Conservation (phyloP, 1,140 invertebrate species). For the Drosophila tropicalis region DNA sequence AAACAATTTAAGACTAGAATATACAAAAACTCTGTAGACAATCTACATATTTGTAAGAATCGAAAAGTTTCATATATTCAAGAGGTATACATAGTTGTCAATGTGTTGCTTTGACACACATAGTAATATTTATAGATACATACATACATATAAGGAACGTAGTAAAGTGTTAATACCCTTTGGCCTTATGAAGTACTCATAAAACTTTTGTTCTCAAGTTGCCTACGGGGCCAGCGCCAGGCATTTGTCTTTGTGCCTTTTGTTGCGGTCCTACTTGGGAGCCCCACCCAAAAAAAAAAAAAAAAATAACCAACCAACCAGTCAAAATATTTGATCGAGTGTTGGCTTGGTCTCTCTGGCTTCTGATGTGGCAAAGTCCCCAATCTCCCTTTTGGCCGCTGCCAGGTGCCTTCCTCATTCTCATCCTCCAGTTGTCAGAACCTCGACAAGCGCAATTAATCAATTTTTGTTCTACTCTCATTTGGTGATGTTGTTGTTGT, state of each 20-base stretch:
- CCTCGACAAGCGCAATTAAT: slow-evolving; percentile 57
- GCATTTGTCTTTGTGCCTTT: slow-evolving; percentile 35
- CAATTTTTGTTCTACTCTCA: slow-evolving; percentile 51
- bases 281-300: slow-evolving; percentile 23
- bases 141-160: not conserved
- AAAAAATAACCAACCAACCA: too few relatives aligned
- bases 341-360: slow-evolving; percentile 26
- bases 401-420: slow-evolving; percentile 6
- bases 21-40: too few relatives aligned
- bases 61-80: too few relatives aligned
- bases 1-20: too few relatives aligned
- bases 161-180: slow-evolving; percentile 6
- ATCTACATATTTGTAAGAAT: too few relatives aligned
- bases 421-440: slow-evolving; percentile 23
- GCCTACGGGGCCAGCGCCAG: slow-evolving; percentile 36
- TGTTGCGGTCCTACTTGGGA: slow-evolving; percentile 6
- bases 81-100: too few relatives aligned
- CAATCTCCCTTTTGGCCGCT: not conserved
- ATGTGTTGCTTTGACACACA: not conserved
- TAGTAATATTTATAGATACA: too few relatives aligned
- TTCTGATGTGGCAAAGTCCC: slow-evolving; percentile 12
- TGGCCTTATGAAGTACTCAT: not conserved
- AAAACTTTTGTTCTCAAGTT: slow-evolving; percentile 1
- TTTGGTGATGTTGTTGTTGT: slow-evolving; percentile 26
- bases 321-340: slow-evolving; percentile 75